phyloP scores from a whole-genome alignment of 2,888 invertebrate genomes.

The Odontothrips loti region DNA sequence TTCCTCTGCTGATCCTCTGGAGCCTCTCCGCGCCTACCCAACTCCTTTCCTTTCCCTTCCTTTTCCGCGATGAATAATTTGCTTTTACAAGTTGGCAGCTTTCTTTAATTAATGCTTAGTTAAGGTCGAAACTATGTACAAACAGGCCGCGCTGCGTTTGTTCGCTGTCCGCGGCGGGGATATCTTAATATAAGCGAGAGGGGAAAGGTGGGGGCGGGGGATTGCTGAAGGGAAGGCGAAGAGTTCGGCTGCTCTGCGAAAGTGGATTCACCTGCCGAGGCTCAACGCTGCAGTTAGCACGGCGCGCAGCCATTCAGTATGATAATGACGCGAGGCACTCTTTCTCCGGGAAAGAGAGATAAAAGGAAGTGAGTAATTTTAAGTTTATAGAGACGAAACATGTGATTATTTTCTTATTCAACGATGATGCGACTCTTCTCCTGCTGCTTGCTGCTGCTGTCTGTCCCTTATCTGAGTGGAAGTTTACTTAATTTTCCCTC shows the following conservation, averaged over 20 bases:
- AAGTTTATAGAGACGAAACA: background rate
- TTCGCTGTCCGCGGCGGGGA: background rate
- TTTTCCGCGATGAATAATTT: constrained; percentile 13
- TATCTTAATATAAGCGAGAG: too few relatives aligned
- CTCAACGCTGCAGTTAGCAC: background rate
- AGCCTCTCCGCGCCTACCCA: background rate
- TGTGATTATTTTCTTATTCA: background rate
- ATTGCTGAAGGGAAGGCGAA: background rate
- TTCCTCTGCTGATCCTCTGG: background rate
- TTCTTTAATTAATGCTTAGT: constrained; percentile 23
- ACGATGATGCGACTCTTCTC: too few relatives aligned
- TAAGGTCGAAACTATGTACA: constrained; percentile 17
- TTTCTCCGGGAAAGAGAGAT: background rate
- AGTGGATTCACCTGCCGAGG: background rate
- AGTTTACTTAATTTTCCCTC: too few relatives aligned
- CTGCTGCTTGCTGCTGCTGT: too few relatives aligned
- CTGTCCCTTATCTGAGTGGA: too few relatives aligned
- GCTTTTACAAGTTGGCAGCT: constrained; percentile 19
- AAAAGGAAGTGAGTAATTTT: background rate
- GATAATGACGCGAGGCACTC: background rate
- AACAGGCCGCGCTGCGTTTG: background rate
- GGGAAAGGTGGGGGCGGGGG: too few relatives aligned
- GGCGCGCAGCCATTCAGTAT: background rate
- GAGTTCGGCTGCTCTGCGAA: background rate
- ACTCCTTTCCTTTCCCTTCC: background rate